Base-by-base conservation (phyloP, 2,888 invertebrate genomes). In the Chrysomela aeneicollis region DNA sequence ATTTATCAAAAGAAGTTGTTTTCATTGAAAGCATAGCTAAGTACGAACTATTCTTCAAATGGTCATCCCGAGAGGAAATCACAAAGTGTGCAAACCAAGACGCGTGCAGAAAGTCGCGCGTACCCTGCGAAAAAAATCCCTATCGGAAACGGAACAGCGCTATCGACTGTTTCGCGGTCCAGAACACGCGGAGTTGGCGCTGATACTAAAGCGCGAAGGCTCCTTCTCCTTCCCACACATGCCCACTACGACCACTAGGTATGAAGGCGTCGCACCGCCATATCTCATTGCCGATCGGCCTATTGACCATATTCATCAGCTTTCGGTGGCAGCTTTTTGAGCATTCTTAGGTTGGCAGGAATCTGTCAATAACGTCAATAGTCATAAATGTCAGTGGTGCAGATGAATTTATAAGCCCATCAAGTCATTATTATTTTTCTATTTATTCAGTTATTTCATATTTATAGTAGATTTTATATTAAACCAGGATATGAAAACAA, bases 181-280 rank as follows among this genome's bases (percentile, higher is more conserved):
- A 72, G 67, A 70, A 66, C 64, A 63, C 70, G 65, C 74, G 70
- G 61, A 72, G 73, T 71, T 70, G 66, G 63, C 66, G 68, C 66
- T 61, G 58, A 69, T 64, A 75, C 74, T 75, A 71, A 71, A 57
- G 26, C 57, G 46, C 37, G 18, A 67, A 71, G 62, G n/a, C n/a
- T n/a, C n/a, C 26, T 26, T 65, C 15, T 32, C 66, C 70, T 70
- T 70, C 73, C 73, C 72, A 73, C 72, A 71, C 73, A 68, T 66
- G 63, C 67, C 32, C 60, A 66, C 69, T 42, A 15, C 35, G 12
- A 35, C 42, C 42, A 42, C 42, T 15, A 26, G 26, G 26, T 26
- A 42, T 42, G 42, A 15, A n/a, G 42, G 2, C n/a, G 42, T 15
- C n/a, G 42, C 42, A 3, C 6, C 26, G 26, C 3, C 26, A 26